Base-by-base conservation (phyloP, 2,888 invertebrate species). In the Ochropacha duplaris region DNA sequence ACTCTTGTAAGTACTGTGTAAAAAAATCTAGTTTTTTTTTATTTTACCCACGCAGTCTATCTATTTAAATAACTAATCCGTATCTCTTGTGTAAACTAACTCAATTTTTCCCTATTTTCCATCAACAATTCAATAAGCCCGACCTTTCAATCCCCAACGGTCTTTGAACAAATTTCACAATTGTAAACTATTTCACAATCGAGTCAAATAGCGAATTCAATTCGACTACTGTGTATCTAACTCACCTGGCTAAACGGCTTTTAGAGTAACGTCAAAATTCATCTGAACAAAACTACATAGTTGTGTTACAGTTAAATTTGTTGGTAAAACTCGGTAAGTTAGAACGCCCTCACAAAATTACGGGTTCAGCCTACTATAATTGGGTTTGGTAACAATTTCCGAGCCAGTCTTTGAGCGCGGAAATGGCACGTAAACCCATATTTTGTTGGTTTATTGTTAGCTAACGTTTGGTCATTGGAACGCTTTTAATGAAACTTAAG, bases 371-470 rank as follows among this genome's bases (percentile, higher is more conserved):
- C 74, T 68, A 71, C 71, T 68, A 76, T 87, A 86, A 86, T 87
- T 86, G 82, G 81, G 76, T 87, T 88, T 74, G 61, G 69, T 68
- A 84, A 86, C 85, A 84, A 86, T 86, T 87, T 80, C 70, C 66
- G 65, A 73, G 65, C 72, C 70, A 66, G 64, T 71, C 72, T 74
- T 74, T 71, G 68, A 69, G 65, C 65, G 60, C 57, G 61, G 64
- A 57, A 65, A 69, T 66, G 62, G 57, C 57, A 59, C 58, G 64
- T 66, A 57, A 54, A 61, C 66, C 64, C 58, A 71, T 70, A 72
- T 74, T 74, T 31, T 58, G 60, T 58, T 61, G 64, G 61, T 73
- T 73, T 74, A 73, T 71, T 72, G 66, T 69, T 68, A 28, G 22
- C 19, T n/a, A 22, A 31, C 52, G 24, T 52, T 52, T 22, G 52